Percentiles rank a stretch among this genome's conserved stretches.
phyloP scores from a whole-genome alignment of 23 tunicate species.

The Halocynthia roretzi region DNA sequence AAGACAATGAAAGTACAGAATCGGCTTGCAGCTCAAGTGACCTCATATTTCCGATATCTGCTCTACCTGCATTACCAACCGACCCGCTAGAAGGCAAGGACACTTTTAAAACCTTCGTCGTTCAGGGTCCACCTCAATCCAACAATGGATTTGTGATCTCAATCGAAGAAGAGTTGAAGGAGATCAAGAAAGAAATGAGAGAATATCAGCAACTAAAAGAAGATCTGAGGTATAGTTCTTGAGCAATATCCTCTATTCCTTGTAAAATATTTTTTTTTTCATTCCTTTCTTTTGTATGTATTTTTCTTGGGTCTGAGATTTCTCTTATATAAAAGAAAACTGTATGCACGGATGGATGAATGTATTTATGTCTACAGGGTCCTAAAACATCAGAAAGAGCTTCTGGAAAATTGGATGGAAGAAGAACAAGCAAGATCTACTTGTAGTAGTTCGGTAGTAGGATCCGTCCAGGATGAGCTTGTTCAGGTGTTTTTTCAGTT shows the following conservation, averaged over 20 bases:
- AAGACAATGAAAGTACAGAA: too few species aligned
- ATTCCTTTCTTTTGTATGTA: not conserved
- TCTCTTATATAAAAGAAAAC: too few species aligned
- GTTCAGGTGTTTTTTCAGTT: constrained; percentile 19
- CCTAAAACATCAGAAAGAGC: constrained; percentile 57
- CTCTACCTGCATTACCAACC: not conserved
- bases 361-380: constrained; percentile 19
- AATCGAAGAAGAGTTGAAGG: constrained; percentile 41
- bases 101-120: constrained; percentile 41
- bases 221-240: constrained; percentile 26
- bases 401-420: constrained; percentile 44
- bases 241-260: not conserved
- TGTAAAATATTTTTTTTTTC: not conserved
- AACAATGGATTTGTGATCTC: not conserved
- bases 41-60: not conserved
- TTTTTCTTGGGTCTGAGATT: not conserved
- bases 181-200: constrained; percentile 46
- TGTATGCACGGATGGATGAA: too few species aligned
- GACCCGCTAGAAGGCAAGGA: constrained; percentile 6
- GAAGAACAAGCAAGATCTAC: constrained; percentile 15
- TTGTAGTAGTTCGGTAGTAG: constrained; percentile 43
- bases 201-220: constrained; percentile 51
- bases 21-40: not conserved
- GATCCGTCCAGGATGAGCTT: constrained; percentile 54
- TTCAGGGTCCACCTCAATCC: constrained; percentile 22